Evolutionary conservation across 2,797 vertebrate genomes (phyloP).

Genomic region (Babyrousa celebensis): DNA sequence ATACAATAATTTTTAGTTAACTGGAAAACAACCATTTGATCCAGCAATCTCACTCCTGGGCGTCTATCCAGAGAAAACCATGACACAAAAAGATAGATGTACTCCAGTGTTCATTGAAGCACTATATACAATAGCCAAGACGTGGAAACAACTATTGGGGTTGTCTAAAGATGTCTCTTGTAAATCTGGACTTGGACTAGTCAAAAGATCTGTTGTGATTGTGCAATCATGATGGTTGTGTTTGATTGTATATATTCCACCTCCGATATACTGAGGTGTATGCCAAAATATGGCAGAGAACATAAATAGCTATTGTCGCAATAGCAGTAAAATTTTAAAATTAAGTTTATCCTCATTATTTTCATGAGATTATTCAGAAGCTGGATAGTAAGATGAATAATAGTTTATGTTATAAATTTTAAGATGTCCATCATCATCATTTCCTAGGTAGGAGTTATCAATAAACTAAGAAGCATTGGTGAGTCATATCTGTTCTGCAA

Average conservation of each 20-base stretch:
- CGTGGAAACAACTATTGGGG: too few species aligned
- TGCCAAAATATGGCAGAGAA: conserved; percentile 48
- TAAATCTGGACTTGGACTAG: background rate
- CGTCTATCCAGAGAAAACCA: too few species aligned
- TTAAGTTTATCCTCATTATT: conserved; percentile 15
- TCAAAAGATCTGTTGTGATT: background rate
- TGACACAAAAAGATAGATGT: too few species aligned
- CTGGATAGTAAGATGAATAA: background rate
- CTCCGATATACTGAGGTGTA: conserved; percentile 24
- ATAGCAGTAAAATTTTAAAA: conserved; percentile 20
- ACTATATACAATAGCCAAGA: too few species aligned
- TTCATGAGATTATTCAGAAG: conserved; percentile 23
- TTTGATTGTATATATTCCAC: conserved; percentile 42
- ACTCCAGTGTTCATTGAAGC: too few species aligned
- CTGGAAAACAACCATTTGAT: background rate
- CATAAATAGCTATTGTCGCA: conserved; percentile 22
- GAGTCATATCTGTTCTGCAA: too few species aligned
- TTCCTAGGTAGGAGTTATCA: background rate
- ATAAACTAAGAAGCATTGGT: background rate
- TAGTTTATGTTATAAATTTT: conserved; percentile 13
- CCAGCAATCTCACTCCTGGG: too few species aligned
- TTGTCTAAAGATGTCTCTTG: background rate
- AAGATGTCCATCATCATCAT: background rate
- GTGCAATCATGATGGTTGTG: conserved; percentile 10
- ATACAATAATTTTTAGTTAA: conserved; percentile 53